A percentile compares a stretch with the other conserved stretches of the same genome.
Conservation (phyloP, 2,888 invertebrate species). For the Drosophila phalerata region DNA sequence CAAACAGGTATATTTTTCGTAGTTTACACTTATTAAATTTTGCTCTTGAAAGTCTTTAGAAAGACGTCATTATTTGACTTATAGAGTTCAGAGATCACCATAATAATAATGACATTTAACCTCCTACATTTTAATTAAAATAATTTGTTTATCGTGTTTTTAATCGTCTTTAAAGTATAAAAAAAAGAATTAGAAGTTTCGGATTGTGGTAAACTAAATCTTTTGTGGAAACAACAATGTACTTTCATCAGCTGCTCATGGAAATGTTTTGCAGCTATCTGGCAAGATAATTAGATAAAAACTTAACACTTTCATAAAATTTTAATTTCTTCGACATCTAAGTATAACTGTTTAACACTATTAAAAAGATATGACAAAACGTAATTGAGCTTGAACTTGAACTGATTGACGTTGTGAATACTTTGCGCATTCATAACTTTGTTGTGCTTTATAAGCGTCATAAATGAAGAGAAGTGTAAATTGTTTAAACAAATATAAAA, state of each 20-base stretch:
- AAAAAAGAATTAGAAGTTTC: too few relatives aligned
- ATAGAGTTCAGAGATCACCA: not conserved
- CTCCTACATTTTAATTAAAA: too few relatives aligned
- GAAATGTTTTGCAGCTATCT: too few relatives aligned
- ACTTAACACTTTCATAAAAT: not conserved
- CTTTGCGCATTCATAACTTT: not conserved
- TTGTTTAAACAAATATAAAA: constrained; percentile 37
- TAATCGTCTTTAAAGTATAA: too few relatives aligned
- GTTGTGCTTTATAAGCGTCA: not conserved
- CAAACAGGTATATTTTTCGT: not conserved
- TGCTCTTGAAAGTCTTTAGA: not conserved
- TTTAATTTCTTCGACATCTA: not conserved
- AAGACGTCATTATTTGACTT: not conserved
- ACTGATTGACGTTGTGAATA: not conserved
- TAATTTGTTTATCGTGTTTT: too few relatives aligned
- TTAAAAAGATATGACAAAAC: not conserved
- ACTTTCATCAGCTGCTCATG: not conserved
- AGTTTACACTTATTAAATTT: not conserved
- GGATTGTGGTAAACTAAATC: too few relatives aligned
- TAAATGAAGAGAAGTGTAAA: constrained; percentile 47
- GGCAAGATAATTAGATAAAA: not conserved
- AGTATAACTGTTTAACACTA: not conserved
- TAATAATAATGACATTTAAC: too few relatives aligned
- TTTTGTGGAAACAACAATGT: not conserved
- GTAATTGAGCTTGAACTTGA: constrained; percentile 7